Percentiles rank a stretch among this genome's conserved stretches.
Evolutionary conservation across 35 echinoderm and acorn worm genomes (phyloP).

Genomic region (Patiria miniata): DNA sequence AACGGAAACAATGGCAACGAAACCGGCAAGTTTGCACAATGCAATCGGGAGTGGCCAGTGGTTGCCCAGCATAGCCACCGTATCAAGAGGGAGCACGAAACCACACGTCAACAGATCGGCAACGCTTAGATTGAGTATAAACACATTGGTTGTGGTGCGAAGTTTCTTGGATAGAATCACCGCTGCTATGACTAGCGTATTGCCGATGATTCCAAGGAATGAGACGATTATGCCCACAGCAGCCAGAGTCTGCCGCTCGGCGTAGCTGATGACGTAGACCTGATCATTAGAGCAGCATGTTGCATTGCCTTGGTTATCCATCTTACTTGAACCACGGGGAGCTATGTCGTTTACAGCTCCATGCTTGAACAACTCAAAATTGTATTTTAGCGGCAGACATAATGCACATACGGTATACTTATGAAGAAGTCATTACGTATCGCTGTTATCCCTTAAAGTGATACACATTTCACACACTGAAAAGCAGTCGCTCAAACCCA

Average conservation of each 20-base stretch:
- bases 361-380: too few species aligned
- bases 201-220: slow-evolving; percentile 50
- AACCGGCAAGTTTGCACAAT: slow-evolving; percentile 30
- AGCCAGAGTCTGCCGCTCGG: background rate
- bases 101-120: slow-evolving; percentile 49
- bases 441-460: too few species aligned
- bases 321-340: too few species aligned
- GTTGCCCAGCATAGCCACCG: slow-evolving; percentile 36
- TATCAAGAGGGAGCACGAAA: slow-evolving; percentile 25
- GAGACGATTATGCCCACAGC: background rate
- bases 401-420: too few species aligned
- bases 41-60: slow-evolving; percentile 28
- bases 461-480: too few species aligned
- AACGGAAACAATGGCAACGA: slow-evolving; percentile 28
- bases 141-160: too few species aligned
- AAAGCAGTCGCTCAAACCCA: too few species aligned
- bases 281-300: too few species aligned
- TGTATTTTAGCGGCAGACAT: too few species aligned
- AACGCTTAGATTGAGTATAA: slow-evolving; percentile 53
- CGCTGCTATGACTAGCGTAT: slow-evolving; percentile 53
- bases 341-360: too few species aligned
- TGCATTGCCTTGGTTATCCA: too few species aligned
- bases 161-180: slow-evolving; percentile 59
- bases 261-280: slow-evolving; percentile 11
- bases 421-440: too few species aligned